A percentile compares a stretch with the other conserved stretches of the same genome.
These are phyloP conservation scores for Lepidiolamprologus cunningtoni DNA, from an alignment of 2,113 vertebrate genomes.

Conservation along the genomic window DNA sequence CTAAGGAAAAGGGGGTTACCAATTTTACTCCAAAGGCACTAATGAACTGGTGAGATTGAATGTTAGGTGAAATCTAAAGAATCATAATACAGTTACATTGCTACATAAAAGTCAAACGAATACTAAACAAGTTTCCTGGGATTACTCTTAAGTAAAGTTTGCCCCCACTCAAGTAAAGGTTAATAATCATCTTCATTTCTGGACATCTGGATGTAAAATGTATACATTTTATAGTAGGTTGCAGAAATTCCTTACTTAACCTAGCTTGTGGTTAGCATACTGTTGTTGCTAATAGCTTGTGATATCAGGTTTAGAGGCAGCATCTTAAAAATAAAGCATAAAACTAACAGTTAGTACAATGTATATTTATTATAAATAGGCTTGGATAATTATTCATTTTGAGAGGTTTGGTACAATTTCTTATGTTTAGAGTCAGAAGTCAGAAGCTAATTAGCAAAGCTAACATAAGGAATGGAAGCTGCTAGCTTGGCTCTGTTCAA, in stretches of 20 bases:
- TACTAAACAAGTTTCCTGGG: not conserved
- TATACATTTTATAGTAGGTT: not conserved
- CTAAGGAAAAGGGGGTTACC: rapidly evolving
- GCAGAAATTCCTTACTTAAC: not conserved
- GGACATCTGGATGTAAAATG: rapidly evolving
- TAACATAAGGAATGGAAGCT: not conserved
- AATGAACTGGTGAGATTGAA: not conserved
- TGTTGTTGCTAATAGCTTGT: not conserved
- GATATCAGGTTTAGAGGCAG: not conserved
- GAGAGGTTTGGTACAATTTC: not conserved
- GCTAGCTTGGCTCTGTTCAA: not conserved
- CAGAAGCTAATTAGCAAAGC: not conserved
- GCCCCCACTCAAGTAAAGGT: rapidly evolving
- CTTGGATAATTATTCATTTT: not conserved
- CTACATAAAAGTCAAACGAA: rapidly evolving
- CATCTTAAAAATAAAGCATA: not conserved
- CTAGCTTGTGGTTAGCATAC: not conserved
- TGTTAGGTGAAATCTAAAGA: not conserved
- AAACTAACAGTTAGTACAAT: rapidly evolving
- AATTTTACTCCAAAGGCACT: not conserved
- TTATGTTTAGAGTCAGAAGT: not conserved
- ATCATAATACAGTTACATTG: not conserved
- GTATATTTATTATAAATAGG: not conserved
- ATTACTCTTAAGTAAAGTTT: not conserved
- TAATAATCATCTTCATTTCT: not conserved